These are phyloP conservation scores for Chionis minor DNA, from an alignment of 2,113 vertebrate genomes.

Conservation along the genomic window DNA sequence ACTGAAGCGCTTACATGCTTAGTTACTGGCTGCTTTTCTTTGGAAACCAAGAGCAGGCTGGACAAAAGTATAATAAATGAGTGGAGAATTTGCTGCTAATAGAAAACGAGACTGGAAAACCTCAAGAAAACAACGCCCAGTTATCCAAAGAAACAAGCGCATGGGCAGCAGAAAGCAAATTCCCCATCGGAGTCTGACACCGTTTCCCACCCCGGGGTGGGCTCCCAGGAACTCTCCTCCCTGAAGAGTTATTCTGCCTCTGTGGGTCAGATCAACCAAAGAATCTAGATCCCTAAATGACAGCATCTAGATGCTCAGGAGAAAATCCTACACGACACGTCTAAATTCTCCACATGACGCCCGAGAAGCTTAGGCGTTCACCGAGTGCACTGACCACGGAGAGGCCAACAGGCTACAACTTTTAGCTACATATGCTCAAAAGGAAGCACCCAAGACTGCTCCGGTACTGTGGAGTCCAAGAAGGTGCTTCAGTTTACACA, in stretches of 20 bases:
- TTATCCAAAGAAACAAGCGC: neutral
- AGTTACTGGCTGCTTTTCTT: slow-evolving; percentile 50
- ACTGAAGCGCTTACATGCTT: neutral
- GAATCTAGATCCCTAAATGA: neutral
- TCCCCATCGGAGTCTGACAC: neutral
- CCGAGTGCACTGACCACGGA: neutral
- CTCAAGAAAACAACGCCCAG: slow-evolving; percentile 34
- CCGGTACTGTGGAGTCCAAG: neutral
- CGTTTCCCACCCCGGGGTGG: neutral
- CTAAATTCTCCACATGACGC: neutral
- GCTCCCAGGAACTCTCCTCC: neutral
- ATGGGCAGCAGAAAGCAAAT: neutral
- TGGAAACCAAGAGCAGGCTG: slow-evolving; percentile 43
- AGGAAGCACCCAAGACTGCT: neutral
- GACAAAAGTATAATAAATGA: slow-evolving; percentile 51
- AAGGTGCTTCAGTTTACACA: neutral
- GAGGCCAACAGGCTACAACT: neutral
- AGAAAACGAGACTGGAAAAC: slow-evolving; percentile 43
- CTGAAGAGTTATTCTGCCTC: neutral
- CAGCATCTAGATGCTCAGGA: neutral
- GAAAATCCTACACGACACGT: neutral
- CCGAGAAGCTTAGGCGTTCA: rapidly evolving
- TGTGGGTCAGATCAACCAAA: neutral
- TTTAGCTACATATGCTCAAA: neutral
- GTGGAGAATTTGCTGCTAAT: slow-evolving; percentile 48